Evolutionary conservation across 2,888 invertebrate species (phyloP).

Genomic region (Agrochola lota): DNA sequence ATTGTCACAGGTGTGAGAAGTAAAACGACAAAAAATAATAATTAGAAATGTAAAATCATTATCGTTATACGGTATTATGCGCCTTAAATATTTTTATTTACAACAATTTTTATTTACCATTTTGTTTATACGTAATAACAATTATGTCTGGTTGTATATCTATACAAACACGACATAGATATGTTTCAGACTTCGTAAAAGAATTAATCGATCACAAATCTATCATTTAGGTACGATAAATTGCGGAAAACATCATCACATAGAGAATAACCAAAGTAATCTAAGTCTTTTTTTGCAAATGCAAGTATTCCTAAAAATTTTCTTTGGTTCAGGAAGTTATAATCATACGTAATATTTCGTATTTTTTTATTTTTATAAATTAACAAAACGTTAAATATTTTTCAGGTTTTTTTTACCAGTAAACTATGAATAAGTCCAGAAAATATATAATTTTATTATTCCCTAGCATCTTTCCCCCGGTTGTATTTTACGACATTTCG

Average conservation of each 20-base stretch:
- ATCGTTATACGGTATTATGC: slow-evolving; percentile 68
- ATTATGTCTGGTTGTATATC: slow-evolving; percentile 74
- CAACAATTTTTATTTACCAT: slow-evolving; percentile 77
- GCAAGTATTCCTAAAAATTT: neutral
- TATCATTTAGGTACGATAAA: slow-evolving; percentile 35
- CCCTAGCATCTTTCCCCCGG: neutral
- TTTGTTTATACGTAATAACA: slow-evolving; percentile 78
- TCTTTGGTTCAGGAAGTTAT: slow-evolving; percentile 3
- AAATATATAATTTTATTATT: slow-evolving; percentile 22
- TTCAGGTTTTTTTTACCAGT: neutral
- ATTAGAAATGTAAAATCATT: slow-evolving; percentile 62
- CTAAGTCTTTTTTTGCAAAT: slow-evolving; percentile 4
- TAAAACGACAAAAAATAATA: slow-evolving; percentile 77
- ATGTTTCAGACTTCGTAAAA: slow-evolving; percentile 84
- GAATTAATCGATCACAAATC: slow-evolving; percentile 62
- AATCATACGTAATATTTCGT: neutral
- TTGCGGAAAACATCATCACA: slow-evolving; percentile 35
- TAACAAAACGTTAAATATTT: neutral
- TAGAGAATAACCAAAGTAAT: slow-evolving; percentile 19
- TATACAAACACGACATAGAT: slow-evolving; percentile 86
- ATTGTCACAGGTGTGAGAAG: slow-evolving; percentile 90
- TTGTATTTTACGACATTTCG: slow-evolving; percentile 34
- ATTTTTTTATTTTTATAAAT: neutral
- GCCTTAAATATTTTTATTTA: slow-evolving; percentile 75
- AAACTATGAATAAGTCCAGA: neutral